Evolutionary conservation across 2,797 vertebrate genomes (phyloP).

Genomic region (Melanotaenia parkinsoni): DNA sequence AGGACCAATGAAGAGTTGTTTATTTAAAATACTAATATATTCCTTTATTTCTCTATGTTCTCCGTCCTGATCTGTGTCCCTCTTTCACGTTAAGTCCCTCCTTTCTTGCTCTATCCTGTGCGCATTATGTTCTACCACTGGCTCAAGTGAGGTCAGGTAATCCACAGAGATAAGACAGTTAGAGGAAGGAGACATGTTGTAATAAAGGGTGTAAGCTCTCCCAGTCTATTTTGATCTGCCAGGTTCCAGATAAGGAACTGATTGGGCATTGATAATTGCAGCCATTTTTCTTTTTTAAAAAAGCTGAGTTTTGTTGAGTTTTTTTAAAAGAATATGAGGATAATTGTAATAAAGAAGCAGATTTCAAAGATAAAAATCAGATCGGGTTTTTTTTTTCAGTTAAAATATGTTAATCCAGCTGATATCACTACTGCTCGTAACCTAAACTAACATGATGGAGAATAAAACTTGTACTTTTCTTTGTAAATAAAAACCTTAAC

Average conservation of each 20-base stretch:
- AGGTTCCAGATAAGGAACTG: not conserved
- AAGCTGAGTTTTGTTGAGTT: not conserved
- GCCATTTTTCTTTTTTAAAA: not conserved
- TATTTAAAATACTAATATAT: not conserved
- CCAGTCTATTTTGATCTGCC: slow-evolving; percentile 51
- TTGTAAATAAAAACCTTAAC: not conserved
- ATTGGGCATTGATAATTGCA: not conserved
- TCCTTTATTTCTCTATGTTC: not conserved
- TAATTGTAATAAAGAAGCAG: not conserved
- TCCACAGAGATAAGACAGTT: slow-evolving; percentile 64
- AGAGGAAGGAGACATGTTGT: slow-evolving; percentile 21
- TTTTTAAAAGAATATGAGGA: not conserved
- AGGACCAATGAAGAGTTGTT: not conserved
- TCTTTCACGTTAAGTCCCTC: not conserved
- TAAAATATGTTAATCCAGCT: not conserved
- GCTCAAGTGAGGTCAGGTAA: slow-evolving; percentile 55
- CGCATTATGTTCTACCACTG: slow-evolving; percentile 18
- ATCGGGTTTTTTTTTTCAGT: accelerated
- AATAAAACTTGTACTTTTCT: not conserved
- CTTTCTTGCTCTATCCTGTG: slow-evolving; percentile 21
- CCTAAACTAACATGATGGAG: not conserved
- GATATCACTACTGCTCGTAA: not conserved
- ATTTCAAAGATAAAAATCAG: not conserved
- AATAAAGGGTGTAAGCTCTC: slow-evolving; percentile 35
- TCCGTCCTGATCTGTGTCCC: not conserved